Conservation (phyloP, 2,888 invertebrate genomes). For the Arrhopalites spinosus region DNA sequence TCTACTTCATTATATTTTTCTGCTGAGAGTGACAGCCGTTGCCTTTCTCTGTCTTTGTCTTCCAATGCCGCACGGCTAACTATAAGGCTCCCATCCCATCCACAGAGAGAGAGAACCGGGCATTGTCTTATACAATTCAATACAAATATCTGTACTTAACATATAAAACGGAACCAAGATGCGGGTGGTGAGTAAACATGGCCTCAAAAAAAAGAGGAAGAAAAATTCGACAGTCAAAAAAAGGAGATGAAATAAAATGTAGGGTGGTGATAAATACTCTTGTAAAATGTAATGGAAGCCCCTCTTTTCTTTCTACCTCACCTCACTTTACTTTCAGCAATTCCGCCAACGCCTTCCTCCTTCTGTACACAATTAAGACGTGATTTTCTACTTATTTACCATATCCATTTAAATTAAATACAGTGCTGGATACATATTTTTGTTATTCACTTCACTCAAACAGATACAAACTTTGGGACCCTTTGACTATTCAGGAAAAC, state of each 20-base stretch:
- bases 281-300: neutral
- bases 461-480: too few relatives aligned
- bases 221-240: neutral
- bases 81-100: neutral
- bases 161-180: neutral
- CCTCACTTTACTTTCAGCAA: constrained; percentile 20
- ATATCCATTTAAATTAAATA: too few relatives aligned
- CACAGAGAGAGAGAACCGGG: neutral
- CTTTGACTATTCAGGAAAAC: too few relatives aligned
- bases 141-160: too few relatives aligned
- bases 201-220: neutral
- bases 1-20: too few relatives aligned
- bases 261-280: constrained; percentile 23
- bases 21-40: too few relatives aligned
- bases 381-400: too few relatives aligned
- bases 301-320: constrained; percentile 23
- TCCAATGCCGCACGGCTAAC: too few relatives aligned
- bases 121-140: too few relatives aligned
- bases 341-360: neutral
- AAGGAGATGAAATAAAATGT: neutral
- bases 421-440: neutral
- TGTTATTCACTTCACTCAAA: too few relatives aligned
- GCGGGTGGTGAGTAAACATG: constrained; percentile 25
- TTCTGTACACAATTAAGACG: constrained; percentile 4
- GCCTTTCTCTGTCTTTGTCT: too few relatives aligned